Conservation (phyloP, 2,888 invertebrate genomes). For the Eulithis prunata region DNA sequence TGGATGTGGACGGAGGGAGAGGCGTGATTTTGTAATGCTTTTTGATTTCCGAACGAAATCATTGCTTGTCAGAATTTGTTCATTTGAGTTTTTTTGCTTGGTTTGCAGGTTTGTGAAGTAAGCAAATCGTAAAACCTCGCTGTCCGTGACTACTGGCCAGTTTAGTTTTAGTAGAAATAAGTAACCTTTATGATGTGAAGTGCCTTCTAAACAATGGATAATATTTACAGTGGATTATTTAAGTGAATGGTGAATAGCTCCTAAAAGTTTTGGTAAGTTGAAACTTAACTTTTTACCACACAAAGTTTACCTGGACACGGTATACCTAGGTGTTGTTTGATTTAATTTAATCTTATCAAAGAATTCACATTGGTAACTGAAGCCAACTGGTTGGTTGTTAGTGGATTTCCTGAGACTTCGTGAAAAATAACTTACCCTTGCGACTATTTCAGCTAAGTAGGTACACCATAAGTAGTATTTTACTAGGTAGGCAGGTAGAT, state of each 20-base stretch:
- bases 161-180: too few relatives aligned
- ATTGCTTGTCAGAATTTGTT: conserved; percentile 3
- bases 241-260: conserved; percentile 4
- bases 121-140: conserved; percentile 46
- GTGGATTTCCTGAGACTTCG: too few relatives aligned
- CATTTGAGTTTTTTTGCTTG: background rate
- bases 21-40: conserved; percentile 4
- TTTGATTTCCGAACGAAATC: conserved; percentile 49
- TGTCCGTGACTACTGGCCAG: conserved; percentile 41
- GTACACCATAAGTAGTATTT: too few relatives aligned
- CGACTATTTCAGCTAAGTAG: too few relatives aligned
- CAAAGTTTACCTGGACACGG: conserved; percentile 49
- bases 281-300: conserved; percentile 28
- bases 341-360: conserved; percentile 60
- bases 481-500: too few relatives aligned
- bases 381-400: background rate
- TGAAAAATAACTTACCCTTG: too few relatives aligned
- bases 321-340: conserved; percentile 54
- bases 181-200: conserved; percentile 65
- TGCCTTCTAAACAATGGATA: conserved; percentile 74
- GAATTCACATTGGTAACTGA: conserved; percentile 23
- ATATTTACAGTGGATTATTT: conserved; percentile 57
- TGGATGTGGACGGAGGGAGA: background rate
- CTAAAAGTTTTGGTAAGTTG: conserved; percentile 61
- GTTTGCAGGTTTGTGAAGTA: conserved; percentile 43